Percentiles rank a stretch among this genome's conserved stretches.
Evolutionary conservation across 1,140 invertebrate genomes (phyloP).

Genomic region (fruit fly (Drosophila melanogaster)): Release_6_plus_ISO1_MT NT_033779.5:3124001-3124500

Average conservation of each 20-base stretch:
- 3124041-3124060: conserved; percentile 59
- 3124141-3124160: conserved; percentile 79
- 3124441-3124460: conserved; percentile 89
- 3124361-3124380: conserved; percentile 16
- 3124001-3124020: conserved; percentile 65
- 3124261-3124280: conserved; percentile 46
- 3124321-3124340: conserved; percentile 18
- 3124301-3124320: conserved; percentile 57
- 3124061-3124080: conserved; percentile 60
- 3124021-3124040: conserved; percentile 51
- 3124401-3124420: conserved; percentile 87
- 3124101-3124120: conserved; percentile 30
- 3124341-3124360: conserved; percentile 19
- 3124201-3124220: conserved; percentile 15
- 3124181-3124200: conserved; percentile 31
- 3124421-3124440: conserved; percentile 92
- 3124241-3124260: conserved; percentile 35
- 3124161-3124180: conserved; percentile 72
- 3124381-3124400: conserved; percentile 34
- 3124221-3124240: conserved; percentile 46
- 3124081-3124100: conserved; percentile 21
- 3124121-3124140: conserved; percentile 13
- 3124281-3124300: conserved; percentile 61
- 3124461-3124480: conserved; percentile 92
- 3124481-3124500: conserved; percentile 89